These are phyloP conservation scores for Danionella cerebrum DNA, from an alignment of 2,113 vertebrate species.

Conservation along the genomic window DNA sequence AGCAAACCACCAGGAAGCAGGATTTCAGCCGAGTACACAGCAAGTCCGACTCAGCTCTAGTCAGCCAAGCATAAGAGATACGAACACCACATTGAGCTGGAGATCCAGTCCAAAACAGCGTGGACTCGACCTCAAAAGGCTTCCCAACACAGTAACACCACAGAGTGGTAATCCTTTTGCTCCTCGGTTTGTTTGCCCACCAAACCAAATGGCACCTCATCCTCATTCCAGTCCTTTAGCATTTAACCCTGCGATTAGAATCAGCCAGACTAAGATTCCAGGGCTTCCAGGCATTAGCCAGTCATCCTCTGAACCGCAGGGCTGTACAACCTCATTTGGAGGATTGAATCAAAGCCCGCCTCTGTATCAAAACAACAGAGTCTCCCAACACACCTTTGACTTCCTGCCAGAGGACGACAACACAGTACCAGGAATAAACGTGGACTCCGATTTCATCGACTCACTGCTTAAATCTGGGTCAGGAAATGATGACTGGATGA, in stretches of 20 bases:
- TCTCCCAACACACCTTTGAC: slow-evolving; percentile 78
- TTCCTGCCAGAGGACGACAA: slow-evolving; percentile 87
- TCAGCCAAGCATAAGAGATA: slow-evolving; percentile 59
- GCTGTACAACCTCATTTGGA: slow-evolving; percentile 28
- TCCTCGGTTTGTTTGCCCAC: slow-evolving; percentile 69
- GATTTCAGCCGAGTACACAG: slow-evolving; percentile 70
- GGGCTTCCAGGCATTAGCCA: slow-evolving; percentile 68
- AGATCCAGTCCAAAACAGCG: slow-evolving; percentile 71
- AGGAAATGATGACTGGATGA: slow-evolving; percentile 97
- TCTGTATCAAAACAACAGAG: slow-evolving; percentile 73
- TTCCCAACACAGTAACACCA: slow-evolving; percentile 58
- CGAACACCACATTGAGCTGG: slow-evolving; percentile 67
- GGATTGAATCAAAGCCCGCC: slow-evolving; percentile 58
- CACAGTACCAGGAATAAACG: slow-evolving; percentile 83
- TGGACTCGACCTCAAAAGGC: slow-evolving; percentile 56
- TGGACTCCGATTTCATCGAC: slow-evolving; percentile 94
- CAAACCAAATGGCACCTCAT: slow-evolving; percentile 71
- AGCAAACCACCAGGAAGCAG: slow-evolving; percentile 55
- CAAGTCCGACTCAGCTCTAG: slow-evolving; percentile 62
- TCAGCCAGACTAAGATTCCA: slow-evolving; percentile 70
- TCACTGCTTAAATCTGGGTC: slow-evolving; percentile 91
- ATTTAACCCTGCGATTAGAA: slow-evolving; percentile 66
- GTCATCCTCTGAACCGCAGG: slow-evolving; percentile 65
- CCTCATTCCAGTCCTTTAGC: slow-evolving; percentile 73
- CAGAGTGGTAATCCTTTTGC: slow-evolving; percentile 71